Evolutionary conservation across 2,888 invertebrate species (phyloP), one percentile per base, ranked within the genome.

Genomic region (Thalpophila matura): DNA sequence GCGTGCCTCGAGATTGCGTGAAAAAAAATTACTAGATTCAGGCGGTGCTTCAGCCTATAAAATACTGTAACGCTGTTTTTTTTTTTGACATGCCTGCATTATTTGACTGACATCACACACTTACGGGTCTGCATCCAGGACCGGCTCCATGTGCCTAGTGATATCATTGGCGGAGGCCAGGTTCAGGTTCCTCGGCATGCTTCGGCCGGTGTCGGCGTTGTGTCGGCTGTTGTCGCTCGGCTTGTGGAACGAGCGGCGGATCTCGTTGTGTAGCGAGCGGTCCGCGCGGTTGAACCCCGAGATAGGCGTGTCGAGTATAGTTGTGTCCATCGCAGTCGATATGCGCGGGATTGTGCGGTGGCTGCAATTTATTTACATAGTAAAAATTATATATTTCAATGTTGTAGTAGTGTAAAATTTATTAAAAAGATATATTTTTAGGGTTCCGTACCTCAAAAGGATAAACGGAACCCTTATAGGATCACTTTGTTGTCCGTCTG

Each of bases 181-280:
- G 83, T 96, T 94, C 16, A 96, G 95, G 79, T 96, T 96, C 26
- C 96, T 92, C 37, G 96, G 95, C 90, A 93, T 90, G 79, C 88
- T 90, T 91, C 96, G 80, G 79, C 91, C 84, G 77, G 92, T 81
- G 90, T 87, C 74, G 51, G 51, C 89, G 45, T 35, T 88, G 84
- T 77, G 93, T 73, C 80, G 60, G 83, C 47, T 89, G 85, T 61
- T 89, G 40, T 91, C 85, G 88, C 72, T 91, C 62, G 75, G 91
- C 84, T 73, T 92, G 92, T 89, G 95, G 93, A 88, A 95, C 67
- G 89, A 95, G 85, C 93, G 95, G 60, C 91, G 86, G 84, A 91
- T 92, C 89, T 86, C 95, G 74, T 82, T 91, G 81, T 78, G 86
- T 47, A 80, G 86, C 67, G 86, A 88, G 73, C 85, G 91, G 72